Evolutionary conservation across 1,140 invertebrate genomes (phyloP), one percentile per base, ranked within the genome.

Genomic region (Lepidotrigona ventralis): DNA sequence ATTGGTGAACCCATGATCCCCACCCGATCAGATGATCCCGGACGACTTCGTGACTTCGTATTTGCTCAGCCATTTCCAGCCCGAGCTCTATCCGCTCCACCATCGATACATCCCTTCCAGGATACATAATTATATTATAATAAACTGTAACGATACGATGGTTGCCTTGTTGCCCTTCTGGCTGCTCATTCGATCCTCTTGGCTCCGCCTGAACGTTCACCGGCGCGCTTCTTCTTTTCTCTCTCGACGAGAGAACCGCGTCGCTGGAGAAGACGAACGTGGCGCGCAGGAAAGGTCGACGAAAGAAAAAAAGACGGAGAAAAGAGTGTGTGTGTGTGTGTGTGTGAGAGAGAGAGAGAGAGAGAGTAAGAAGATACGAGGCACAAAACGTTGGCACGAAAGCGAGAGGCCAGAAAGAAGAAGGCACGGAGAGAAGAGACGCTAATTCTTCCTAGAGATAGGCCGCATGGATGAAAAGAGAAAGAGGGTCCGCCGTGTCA

Each of bases 121-220:
- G 93, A 91, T 92, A 94, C 93, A 92, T 94, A 93, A 94, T 94
- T 94, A 93, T 94, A 94, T 92, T 94, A 94, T 93, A 94, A 94
- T 94, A 94, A 94, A 94, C 90, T 94, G 92, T 94, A 94, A 93
- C 92, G 93, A 94, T 94, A 92, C 81, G 69, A 75, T 79, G 66
- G 77, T 69, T 58, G 68, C 54, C 82, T 87, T 70, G 56, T 76
- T 87, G 85, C 80, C 86, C 86, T 88, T 46, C 85, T 87, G 75
- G 71, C 84, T 83, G 58, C 79, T 46, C 74, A 58, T 56, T 33
- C 70, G 81, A 54, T 56, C 26, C 58, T n/a, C 53, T 51, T 63
- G 72, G 21, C 80, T 69, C 79, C 80, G 80, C 80, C 80, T 82
- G 33, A 39, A 17, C 56, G 17, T 60, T 60, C 68, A 17, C 70